A percentile compares a stretch with the other conserved stretches of the same genome.
Conservation (phyloP, 2,113 vertebrate genomes). For the Picathartes gymnocephalus region DNA sequence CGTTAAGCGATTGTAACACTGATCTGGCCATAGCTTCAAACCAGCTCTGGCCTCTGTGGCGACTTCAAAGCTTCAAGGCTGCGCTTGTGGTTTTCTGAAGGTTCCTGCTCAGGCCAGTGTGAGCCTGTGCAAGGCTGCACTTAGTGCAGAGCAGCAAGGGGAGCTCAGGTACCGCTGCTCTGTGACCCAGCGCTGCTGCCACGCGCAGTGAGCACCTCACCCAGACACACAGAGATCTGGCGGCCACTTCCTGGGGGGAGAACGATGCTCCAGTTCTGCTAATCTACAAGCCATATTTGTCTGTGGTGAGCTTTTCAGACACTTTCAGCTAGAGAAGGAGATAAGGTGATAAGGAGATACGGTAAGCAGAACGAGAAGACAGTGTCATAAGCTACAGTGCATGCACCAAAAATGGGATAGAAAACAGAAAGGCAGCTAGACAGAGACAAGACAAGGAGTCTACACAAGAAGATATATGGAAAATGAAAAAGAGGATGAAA, state of each 20-base stretch:
- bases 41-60: neutral
- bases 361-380: neutral
- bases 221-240: neutral
- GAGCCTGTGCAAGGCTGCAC: neutral
- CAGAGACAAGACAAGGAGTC: neutral
- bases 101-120: neutral
- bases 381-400: neutral
- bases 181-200: neutral
- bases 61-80: neutral
- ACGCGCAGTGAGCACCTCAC: fast-evolving
- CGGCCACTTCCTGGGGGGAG: neutral
- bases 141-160: neutral
- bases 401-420: neutral
- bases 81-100: neutral
- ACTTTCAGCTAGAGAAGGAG: neutral
- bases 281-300: neutral
- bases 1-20: fast-evolving
- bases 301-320: neutral
- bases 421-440: neutral
- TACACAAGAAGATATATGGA: neutral
- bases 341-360: neutral
- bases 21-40: neutral
- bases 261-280: neutral
- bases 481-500: neutral
- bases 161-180: neutral